phyloP scores from a whole-genome alignment of 2,797 vertebrate species.

The Gouania willdenowi region DNA sequence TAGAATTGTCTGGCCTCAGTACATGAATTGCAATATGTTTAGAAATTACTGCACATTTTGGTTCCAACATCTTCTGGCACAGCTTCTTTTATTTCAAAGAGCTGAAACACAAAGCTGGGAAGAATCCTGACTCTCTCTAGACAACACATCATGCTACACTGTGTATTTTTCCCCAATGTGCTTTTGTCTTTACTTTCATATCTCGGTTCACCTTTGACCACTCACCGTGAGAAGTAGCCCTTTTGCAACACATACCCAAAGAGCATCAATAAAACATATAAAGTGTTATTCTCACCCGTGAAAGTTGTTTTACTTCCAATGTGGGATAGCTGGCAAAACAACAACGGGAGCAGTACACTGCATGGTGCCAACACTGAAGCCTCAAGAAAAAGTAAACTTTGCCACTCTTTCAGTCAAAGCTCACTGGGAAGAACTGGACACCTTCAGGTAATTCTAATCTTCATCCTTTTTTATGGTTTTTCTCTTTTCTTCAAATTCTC shows the following conservation, averaged over 20 bases:
- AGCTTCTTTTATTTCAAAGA: no score
- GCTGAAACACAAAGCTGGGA: no score
- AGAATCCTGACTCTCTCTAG: not conserved
- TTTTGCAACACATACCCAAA: slow-evolving; percentile 24
- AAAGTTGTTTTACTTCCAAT: slow-evolving; percentile 51
- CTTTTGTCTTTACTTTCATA: not conserved
- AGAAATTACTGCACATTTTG: no score
- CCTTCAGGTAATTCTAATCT: slow-evolving; percentile 38
- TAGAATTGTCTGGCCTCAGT: no score
- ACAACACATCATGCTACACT: not conserved
- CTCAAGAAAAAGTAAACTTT: slow-evolving; percentile 14
- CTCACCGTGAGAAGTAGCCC: slow-evolving; percentile 17
- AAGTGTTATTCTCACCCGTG: slow-evolving; percentile 42
- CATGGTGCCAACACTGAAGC: slow-evolving; percentile 47
- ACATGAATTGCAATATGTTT: no score
- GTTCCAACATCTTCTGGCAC: no score
- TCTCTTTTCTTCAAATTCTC: slow-evolving; percentile 9
- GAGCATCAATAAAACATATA: slow-evolving; percentile 42
- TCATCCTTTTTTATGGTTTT: slow-evolving; percentile 26
- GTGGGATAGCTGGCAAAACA: slow-evolving; percentile 56
- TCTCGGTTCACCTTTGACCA: slow-evolving; percentile 26
- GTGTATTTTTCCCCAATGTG: not conserved
- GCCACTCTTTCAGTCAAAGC: slow-evolving; percentile 23
- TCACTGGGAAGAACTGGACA: slow-evolving; percentile 26
- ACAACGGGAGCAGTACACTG: slow-evolving; percentile 29